Conservation (phyloP, 2,888 invertebrate genomes). For the Lasioglossum zephyrum region DNA sequence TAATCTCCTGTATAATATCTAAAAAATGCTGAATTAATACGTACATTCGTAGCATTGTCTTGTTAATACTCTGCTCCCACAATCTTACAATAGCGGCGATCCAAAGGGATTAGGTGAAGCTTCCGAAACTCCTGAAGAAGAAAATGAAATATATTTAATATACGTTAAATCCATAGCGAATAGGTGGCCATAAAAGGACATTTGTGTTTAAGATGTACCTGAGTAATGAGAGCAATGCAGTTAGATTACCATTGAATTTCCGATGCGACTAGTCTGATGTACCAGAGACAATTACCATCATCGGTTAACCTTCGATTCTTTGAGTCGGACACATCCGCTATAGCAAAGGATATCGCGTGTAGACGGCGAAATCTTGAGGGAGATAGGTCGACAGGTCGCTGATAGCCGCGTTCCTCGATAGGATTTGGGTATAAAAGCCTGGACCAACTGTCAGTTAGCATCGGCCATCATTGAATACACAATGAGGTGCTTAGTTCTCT, state of each 20-base stretch:
- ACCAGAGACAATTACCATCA: constrained; percentile 43
- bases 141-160: background rate
- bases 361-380: constrained; percentile 64
- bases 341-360: constrained; percentile 67
- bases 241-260: background rate
- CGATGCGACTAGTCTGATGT: background rate
- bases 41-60: background rate
- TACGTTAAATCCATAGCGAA: background rate
- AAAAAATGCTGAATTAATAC: background rate
- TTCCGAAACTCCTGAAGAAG: background rate
- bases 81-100: background rate
- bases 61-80: background rate
- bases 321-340: constrained; percentile 50
- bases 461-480: constrained; percentile 76
- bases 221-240: background rate
- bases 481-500: constrained; percentile 80
- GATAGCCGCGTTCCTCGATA: constrained; percentile 78
- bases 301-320: constrained; percentile 70
- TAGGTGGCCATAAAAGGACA: background rate
- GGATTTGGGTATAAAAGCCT: constrained; percentile 81
- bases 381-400: constrained; percentile 76
- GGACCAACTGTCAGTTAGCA: constrained; percentile 60
- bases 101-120: background rate
- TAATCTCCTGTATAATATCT: background rate
- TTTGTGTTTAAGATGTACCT: background rate